A percentile compares a stretch with the other conserved stretches of the same genome.
These are phyloP conservation scores for Muscicapa adusta DNA, from an alignment of 2,113 vertebrate species.

Conservation along the genomic window DNA sequence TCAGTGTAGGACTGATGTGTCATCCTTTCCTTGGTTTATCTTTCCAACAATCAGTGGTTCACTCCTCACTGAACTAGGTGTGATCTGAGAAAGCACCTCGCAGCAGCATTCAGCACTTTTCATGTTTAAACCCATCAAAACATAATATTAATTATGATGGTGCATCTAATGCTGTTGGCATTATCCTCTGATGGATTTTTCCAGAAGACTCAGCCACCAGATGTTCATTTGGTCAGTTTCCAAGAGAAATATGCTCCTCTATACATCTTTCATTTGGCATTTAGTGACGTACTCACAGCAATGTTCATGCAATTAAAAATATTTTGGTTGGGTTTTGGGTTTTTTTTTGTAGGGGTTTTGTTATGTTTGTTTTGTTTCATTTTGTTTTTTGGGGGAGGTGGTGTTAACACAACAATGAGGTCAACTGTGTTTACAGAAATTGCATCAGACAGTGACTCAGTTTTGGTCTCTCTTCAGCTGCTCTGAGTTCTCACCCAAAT, in stretches of 20 bases:
- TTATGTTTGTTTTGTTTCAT: neutral
- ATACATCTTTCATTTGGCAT: conserved; percentile 13
- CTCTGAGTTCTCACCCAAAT: neutral
- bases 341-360: neutral
- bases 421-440: conserved; percentile 37
- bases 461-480: conserved; percentile 28
- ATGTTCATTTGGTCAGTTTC: conserved; percentile 59
- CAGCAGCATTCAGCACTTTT: conserved; percentile 1
- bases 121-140: conserved; percentile 46
- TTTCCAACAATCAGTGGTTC: conserved; percentile 32
- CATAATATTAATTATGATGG: conserved; percentile 19
- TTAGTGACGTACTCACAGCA: neutral
- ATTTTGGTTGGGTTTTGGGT: neutral
- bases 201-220: conserved; percentile 45
- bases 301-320: neutral
- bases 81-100: conserved; percentile 17
- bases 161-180: conserved; percentile 18
- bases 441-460: conserved; percentile 32
- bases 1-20: neutral
- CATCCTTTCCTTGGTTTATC: conserved; percentile 36
- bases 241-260: conserved; percentile 41
- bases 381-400: rapidly evolving
- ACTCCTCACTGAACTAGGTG: conserved; percentile 1
- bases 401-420: neutral
- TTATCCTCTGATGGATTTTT: conserved; percentile 41